Conservation (phyloP, 2,888 invertebrate genomes). For the Drosophila atripex region DNA sequence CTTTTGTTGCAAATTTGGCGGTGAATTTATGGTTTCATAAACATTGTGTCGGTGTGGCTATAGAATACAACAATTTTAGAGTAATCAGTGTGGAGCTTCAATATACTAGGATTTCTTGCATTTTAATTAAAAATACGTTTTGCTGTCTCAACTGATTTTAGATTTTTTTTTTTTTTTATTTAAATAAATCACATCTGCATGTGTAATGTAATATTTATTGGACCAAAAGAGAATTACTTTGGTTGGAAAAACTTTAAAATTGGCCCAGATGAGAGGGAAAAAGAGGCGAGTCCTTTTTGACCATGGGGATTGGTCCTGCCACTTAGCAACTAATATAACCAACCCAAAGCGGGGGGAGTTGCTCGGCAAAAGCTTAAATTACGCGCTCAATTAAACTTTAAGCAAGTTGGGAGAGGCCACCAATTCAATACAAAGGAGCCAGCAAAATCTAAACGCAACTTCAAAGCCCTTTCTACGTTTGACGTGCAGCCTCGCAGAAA, state of each 20-base stretch:
- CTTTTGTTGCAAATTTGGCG: background rate
- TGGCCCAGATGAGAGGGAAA: conserved; percentile 1
- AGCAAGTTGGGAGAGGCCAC: conserved; percentile 56
- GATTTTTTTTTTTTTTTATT: conserved; percentile 6
- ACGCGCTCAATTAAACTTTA: conserved; percentile 77
- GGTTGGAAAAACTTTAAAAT: conserved; percentile 13
- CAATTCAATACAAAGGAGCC: conserved; percentile 38
- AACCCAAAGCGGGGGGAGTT: conserved; percentile 21
- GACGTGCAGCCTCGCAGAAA: conserved; percentile 76
- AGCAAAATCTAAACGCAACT: conserved; percentile 56
- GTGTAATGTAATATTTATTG: conserved; percentile 35
- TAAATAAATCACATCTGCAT: background rate
- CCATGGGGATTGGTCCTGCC: conserved; percentile 35
- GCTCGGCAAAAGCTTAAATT: conserved; percentile 75
- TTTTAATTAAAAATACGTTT: conserved; percentile 33
- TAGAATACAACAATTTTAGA: background rate
- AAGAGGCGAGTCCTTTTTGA: background rate
- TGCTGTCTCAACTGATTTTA: conserved; percentile 14
- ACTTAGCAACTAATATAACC: conserved; percentile 66
- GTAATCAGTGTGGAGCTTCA: background rate
- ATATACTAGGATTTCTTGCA: background rate
- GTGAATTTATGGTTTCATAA: background rate
- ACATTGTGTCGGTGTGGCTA: background rate
- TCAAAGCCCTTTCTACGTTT: conserved; percentile 71
- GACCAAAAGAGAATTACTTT: conserved; percentile 9